phyloP scores from a whole-genome alignment of 2,113 vertebrate genomes.

The Erythrolamprus reginae region DNA sequence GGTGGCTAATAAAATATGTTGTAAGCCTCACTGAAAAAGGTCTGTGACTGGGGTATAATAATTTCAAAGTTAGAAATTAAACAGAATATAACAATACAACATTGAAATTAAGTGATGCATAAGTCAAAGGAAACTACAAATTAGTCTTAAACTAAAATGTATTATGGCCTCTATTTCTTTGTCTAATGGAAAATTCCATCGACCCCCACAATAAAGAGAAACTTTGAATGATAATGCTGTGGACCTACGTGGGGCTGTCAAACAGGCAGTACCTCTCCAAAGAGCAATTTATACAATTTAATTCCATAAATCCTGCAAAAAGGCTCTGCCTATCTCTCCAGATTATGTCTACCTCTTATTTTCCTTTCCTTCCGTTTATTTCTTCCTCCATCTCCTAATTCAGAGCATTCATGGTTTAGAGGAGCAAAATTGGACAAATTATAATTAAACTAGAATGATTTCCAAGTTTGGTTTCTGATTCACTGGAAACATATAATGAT shows the following conservation, averaged over 20 bases:
- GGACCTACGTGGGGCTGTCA: neutral
- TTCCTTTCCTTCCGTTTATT: neutral
- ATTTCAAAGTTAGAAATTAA: slow-evolving; percentile 25
- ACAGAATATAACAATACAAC: neutral
- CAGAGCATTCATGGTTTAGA: neutral
- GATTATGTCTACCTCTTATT: neutral
- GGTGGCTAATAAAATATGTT: neutral
- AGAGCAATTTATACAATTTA: neutral
- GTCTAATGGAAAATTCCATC: neutral
- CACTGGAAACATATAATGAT: neutral
- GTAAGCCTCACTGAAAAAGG: neutral
- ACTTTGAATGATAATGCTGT: neutral
- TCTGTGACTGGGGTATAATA: slow-evolving; percentile 19
- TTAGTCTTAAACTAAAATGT: neutral
- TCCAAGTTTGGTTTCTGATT: neutral
- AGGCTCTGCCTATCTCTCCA: neutral
- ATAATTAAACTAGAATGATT: neutral
- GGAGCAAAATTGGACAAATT: neutral
- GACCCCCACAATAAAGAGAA: neutral
- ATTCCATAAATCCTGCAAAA: neutral
- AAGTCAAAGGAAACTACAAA: neutral
- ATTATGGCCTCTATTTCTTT: neutral
- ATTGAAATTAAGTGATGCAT: neutral
- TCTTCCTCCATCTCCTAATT: neutral
- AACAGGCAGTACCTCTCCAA: neutral